These are phyloP conservation scores for Tridacna gigas DNA, from an alignment of 2,888 invertebrate genomes.

Conservation along the genomic window DNA sequence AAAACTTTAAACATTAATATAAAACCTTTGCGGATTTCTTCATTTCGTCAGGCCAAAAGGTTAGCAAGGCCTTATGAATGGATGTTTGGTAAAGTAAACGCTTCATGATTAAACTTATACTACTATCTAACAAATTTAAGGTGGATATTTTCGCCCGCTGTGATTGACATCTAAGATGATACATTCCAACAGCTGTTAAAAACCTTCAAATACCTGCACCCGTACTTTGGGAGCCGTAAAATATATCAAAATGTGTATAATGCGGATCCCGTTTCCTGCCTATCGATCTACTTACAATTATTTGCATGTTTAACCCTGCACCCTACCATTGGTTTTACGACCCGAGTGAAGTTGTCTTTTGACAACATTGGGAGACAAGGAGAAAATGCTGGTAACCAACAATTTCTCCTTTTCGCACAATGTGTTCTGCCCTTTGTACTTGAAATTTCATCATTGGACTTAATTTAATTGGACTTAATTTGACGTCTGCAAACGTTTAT, in stretches of 20 bases:
- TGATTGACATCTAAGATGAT: neutral
- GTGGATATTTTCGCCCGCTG: neutral
- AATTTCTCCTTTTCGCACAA: neutral
- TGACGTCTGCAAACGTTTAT: too few relatives aligned
- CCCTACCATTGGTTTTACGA: neutral
- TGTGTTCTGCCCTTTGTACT: neutral
- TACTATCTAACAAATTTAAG: neutral
- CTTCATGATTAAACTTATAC: too few relatives aligned
- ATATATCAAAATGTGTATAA: conserved; percentile 12
- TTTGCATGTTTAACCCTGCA: neutral
- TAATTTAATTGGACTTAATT: too few relatives aligned
- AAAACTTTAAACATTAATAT: too few relatives aligned
- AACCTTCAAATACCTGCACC: neutral
- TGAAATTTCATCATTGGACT: too few relatives aligned
- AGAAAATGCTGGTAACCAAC: neutral
- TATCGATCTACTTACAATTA: neutral
- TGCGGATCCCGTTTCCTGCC: conserved; percentile 14
- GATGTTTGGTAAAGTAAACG: too few relatives aligned
- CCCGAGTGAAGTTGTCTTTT: neutral
- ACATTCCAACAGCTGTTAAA: neutral
- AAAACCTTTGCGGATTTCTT: too few relatives aligned
- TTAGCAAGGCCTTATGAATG: too few relatives aligned
- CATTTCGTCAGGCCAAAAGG: too few relatives aligned
- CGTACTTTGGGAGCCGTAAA: neutral
- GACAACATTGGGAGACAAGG: neutral